Evolutionary conservation across 2,888 invertebrate species (phyloP), one percentile per base, ranked within the genome.

Genomic region (Melanchra persicariae): DNA sequence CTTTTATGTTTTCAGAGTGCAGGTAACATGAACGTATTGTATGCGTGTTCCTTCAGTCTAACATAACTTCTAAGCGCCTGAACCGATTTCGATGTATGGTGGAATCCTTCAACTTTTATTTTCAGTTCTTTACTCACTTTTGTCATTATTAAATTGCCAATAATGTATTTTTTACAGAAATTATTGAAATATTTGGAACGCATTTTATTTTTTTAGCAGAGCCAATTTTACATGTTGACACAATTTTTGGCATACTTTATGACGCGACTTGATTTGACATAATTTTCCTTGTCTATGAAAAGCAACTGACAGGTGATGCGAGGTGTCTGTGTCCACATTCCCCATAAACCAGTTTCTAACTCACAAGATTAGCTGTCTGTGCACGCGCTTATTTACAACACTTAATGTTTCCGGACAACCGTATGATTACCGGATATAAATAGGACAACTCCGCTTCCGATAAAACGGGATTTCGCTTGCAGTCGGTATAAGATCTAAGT

Each of bases 341-440:
- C 26, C 40, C 51, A n/a, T 30, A 47, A 74, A 58, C 79, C 62
- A 34, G 72, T 71, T 58, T 52, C 19, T 58, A 62, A 58, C 51
- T 61, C n/a, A 24, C n/a, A 47, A 71, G 34, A 73, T 66, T 43
- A 51, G 26, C 49, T 52, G 61, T 67, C 52, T 74, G 37, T 59
- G 26, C 37, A 59, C 58, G 62, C 59, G 54, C 49, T 51, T 62
- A 68, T 80, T 74, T 63, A 47, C 59, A 59, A 40, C 26, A 54
- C n/a, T 74, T 51, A 26, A 80, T 60, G 59, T 80, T 74, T 77
- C 68, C 62, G 54, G 26, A 51, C 74, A 51, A 26, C 49, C n/a
- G 22, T 34, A 47, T 60, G 54, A 80, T 68, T 68, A 60, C 62
- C 59, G 62, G 68, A 68, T 67, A 74, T 49, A 54, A 74, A 62